Conservation (phyloP, 2,113 vertebrate genomes). For the Neogale vison region DNA sequence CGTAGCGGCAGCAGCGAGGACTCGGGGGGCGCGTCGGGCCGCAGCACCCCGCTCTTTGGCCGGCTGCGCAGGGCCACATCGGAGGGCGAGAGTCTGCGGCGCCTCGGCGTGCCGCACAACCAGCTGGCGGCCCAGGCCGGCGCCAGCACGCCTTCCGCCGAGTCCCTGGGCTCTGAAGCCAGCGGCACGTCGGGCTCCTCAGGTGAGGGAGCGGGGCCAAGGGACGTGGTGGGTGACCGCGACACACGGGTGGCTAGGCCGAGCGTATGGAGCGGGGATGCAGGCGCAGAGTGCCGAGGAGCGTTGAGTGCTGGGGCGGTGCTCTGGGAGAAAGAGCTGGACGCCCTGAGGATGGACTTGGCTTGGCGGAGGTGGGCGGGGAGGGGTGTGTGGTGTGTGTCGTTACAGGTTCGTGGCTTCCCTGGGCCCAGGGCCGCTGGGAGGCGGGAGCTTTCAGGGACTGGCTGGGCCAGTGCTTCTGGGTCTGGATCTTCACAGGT, state of each 20-base stretch:
- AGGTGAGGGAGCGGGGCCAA: conserved; percentile 63
- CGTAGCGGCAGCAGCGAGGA: conserved; percentile 89
- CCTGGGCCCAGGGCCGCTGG: neutral
- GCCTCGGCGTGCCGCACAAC: conserved; percentile 87
- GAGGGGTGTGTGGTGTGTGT: no score
- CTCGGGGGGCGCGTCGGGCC: conserved; percentile 71
- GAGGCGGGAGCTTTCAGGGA: neutral
- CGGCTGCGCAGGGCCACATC: conserved; percentile 92
- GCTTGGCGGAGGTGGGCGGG: neutral
- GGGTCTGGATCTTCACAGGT: conserved; percentile 54
- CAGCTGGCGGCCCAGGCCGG: conserved; percentile 86
- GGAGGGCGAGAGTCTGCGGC: conserved; percentile 89
- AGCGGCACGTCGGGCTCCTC: conserved; percentile 82
- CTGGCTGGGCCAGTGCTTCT: neutral
- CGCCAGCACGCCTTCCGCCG: conserved; percentile 88
- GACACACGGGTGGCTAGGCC: neutral
- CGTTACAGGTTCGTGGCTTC: neutral
- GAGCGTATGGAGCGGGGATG: neutral
- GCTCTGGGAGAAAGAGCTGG: neutral
- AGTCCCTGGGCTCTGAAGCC: conserved; percentile 94
- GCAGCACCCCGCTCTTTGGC: conserved; percentile 88
- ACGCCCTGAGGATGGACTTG: neutral
- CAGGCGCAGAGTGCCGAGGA: neutral
- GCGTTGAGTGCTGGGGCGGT: no score
- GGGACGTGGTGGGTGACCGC: conserved; percentile 62